phyloP scores from a whole-genome alignment of 2,113 vertebrate species.

The Pelecanoides urinatrix region DNA sequence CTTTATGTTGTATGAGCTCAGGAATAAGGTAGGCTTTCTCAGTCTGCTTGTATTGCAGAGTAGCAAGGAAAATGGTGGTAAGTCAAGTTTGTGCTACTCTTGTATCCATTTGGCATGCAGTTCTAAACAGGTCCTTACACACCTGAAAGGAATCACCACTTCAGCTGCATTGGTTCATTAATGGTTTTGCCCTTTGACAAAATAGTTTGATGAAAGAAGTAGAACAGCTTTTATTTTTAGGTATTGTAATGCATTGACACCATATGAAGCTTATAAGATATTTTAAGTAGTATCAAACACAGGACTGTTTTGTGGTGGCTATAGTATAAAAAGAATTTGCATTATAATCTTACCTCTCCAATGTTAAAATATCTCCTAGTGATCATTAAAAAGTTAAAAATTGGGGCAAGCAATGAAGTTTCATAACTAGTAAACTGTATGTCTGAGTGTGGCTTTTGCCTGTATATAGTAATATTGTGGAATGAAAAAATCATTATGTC shows the following conservation, averaged over 20 bases:
- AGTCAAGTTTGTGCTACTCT: background rate
- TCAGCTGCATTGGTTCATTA: background rate
- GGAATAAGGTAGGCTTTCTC: background rate
- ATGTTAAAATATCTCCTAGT: background rate
- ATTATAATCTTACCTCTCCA: background rate
- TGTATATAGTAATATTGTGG: background rate
- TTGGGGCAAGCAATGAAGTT: background rate
- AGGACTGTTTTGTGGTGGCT: background rate
- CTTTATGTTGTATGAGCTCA: background rate
- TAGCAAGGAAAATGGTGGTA: background rate
- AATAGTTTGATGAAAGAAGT: background rate
- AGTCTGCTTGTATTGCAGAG: background rate
- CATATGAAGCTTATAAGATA: background rate
- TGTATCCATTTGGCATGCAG: background rate
- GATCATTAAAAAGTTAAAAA: background rate
- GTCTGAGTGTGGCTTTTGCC: background rate
- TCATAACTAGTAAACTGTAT: background rate
- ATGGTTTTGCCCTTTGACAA: background rate
- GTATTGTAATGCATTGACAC: background rate
- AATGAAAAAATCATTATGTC: background rate
- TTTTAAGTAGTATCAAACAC: background rate
- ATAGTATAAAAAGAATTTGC: background rate
- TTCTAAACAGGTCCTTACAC: background rate
- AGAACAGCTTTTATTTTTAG: background rate
- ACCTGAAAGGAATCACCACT: background rate